Evolutionary conservation across 2,888 invertebrate species (phyloP).

Genomic region (Ophonus ardosiacus): DNA sequence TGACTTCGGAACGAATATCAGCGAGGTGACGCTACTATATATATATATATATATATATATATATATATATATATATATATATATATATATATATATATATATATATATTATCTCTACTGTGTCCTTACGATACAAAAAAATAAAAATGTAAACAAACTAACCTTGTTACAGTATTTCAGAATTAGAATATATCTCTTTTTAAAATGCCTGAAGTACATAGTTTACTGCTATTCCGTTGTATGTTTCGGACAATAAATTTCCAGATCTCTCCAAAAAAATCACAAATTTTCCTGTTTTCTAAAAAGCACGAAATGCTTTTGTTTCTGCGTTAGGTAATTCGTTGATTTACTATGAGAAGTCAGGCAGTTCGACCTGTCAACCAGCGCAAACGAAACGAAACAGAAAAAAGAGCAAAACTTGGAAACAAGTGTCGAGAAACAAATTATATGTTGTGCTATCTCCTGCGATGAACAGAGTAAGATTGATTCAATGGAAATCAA

Average conservation of each 20-base stretch:
- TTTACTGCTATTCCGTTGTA: not conserved
- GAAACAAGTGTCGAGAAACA: constrained; percentile 43
- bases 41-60: no score
- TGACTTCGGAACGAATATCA: no score
- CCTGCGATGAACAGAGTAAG: constrained; percentile 13
- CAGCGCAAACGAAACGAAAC: constrained; percentile 16
- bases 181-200: no score
- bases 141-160: no score
- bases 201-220: not conserved
- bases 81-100: no score
- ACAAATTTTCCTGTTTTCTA: constrained; percentile 24
- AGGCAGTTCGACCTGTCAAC: constrained; percentile 29
- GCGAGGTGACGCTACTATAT: no score
- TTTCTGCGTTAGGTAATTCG: constrained; percentile 23
- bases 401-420: constrained; percentile 27
- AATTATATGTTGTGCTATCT: constrained; percentile 43
- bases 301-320: not conserved
- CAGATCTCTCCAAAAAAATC: not conserved
- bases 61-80: no score
- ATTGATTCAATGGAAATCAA: constrained; percentile 44
- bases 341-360: constrained; percentile 36
- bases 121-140: no score
- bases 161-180: no score
- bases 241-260: not conserved
- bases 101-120: no score